Conservation (phyloP, 2,888 invertebrate species). For the Tubulanus polymorphus region DNA sequence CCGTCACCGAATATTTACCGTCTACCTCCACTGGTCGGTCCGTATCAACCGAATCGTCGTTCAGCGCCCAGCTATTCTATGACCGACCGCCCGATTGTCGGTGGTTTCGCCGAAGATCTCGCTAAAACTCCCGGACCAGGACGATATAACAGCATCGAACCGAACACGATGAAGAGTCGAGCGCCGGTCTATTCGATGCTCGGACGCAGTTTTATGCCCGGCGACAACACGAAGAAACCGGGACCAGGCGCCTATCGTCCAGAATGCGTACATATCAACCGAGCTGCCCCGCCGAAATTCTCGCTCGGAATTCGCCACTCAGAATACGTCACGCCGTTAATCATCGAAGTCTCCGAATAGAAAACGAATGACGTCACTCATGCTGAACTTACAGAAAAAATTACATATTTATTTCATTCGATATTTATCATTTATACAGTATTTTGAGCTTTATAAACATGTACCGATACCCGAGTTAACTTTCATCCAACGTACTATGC, state of each 20-base stretch:
- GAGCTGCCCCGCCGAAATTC: conserved; percentile 24
- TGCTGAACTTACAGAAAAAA: too few relatives aligned
- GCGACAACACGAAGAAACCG: conserved; percentile 71
- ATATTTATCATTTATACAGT: too few relatives aligned
- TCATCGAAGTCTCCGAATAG: conserved; percentile 4
- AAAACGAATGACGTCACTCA: too few relatives aligned
- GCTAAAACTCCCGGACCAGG: conserved; percentile 65
- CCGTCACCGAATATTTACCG: conserved; percentile 19
- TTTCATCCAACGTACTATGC: too few relatives aligned
- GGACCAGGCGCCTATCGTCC: conserved; percentile 88
- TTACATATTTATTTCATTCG: too few relatives aligned
- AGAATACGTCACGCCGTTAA: conserved; percentile 16
- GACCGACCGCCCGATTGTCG: conserved; percentile 9
- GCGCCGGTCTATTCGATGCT: conserved; percentile 82
- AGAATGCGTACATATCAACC: conserved; percentile 68
- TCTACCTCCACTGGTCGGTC: conserved; percentile 14
- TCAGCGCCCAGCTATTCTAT: conserved; percentile 17
- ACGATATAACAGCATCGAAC: conserved; percentile 64
- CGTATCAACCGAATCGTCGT: conserved; percentile 8
- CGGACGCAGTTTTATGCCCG: conserved; percentile 68
- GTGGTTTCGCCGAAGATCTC: conserved; percentile 17
- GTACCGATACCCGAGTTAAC: too few relatives aligned
- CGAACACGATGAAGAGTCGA: conserved; percentile 55
- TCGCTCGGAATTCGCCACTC: conserved; percentile 41
- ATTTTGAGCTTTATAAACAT: too few relatives aligned